phyloP scores from a whole-genome alignment of 2,797 vertebrate species.

The Sphaeramia orbicularis region DNA sequence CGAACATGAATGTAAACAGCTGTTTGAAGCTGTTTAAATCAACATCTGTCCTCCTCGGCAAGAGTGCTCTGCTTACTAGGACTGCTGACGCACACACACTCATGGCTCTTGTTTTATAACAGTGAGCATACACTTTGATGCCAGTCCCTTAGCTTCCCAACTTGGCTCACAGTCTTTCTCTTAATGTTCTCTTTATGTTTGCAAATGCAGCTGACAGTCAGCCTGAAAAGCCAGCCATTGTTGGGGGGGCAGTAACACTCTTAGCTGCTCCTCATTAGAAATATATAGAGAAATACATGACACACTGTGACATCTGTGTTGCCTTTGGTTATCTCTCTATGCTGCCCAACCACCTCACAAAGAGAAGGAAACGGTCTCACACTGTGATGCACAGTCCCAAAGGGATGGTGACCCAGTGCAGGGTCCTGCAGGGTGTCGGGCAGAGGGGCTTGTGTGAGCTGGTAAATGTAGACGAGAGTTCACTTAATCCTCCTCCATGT shows the following conservation, averaged over 20 bases:
- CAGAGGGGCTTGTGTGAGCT: constrained; percentile 12
- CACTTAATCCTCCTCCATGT: constrained; percentile 56
- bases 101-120: constrained; percentile 39
- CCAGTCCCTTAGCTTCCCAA: constrained; percentile 20
- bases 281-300: constrained; percentile 7
- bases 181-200: neutral
- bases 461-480: constrained; percentile 45
- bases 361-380: neutral
- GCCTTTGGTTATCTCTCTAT: constrained; percentile 21
- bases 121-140: constrained; percentile 12
- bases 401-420: neutral
- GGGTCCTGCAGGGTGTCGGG: constrained; percentile 1
- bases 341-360: no score
- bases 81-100: constrained; percentile 38
- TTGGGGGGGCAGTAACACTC: neutral
- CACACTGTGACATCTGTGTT: constrained; percentile 28
- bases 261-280: constrained; percentile 5
- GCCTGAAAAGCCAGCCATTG: constrained; percentile 13
- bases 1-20: constrained; percentile 45
- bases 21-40: constrained; percentile 53
- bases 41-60: constrained; percentile 62
- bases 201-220: constrained; percentile 1
- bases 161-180: neutral
- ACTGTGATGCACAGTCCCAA: neutral
- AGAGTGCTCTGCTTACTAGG: constrained; percentile 27